phyloP scores from a whole-genome alignment of 2,888 invertebrate species.

The Tanytarsus gracilentus region DNA sequence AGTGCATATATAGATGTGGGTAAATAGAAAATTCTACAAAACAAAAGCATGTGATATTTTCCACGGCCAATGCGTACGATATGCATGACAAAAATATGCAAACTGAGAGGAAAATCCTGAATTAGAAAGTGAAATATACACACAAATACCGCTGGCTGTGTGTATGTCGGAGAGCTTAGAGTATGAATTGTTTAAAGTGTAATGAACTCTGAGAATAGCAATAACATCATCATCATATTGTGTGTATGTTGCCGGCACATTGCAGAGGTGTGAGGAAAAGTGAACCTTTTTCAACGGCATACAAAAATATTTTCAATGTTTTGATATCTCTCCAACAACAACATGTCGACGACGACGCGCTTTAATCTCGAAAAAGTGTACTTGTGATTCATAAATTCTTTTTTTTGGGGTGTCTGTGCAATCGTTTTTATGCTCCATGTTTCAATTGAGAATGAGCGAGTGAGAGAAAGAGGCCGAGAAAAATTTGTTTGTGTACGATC shows the following conservation, averaged over 20 bases:
- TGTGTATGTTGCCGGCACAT: slow-evolving; percentile 1
- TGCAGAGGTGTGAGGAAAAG: background rate
- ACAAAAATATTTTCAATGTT: background rate
- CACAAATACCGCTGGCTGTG: slow-evolving; percentile 3
- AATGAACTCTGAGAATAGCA: slow-evolving; percentile 15
- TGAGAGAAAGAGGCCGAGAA: too few relatives aligned
- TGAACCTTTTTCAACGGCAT: background rate
- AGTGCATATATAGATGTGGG: too few relatives aligned
- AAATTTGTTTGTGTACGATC: too few relatives aligned
- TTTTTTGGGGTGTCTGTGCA: background rate
- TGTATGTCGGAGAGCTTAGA: background rate
- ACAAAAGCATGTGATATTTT: too few relatives aligned
- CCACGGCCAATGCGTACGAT: slow-evolving; percentile 3
- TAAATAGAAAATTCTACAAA: too few relatives aligned
- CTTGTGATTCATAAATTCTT: slow-evolving; percentile 3
- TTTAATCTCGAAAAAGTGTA: slow-evolving; percentile 10
- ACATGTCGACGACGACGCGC: background rate
- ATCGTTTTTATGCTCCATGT: too few relatives aligned
- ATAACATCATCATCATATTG: background rate
- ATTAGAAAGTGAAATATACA: slow-evolving; percentile 18
- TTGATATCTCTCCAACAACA: too few relatives aligned
- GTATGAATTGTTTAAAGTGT: slow-evolving; percentile 24
- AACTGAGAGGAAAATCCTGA: slow-evolving; percentile 1
- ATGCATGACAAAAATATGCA: background rate
- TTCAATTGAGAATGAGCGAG: background rate